Conservation (phyloP, 2,797 vertebrate genomes). For the Urophycis tenuis region DNA sequence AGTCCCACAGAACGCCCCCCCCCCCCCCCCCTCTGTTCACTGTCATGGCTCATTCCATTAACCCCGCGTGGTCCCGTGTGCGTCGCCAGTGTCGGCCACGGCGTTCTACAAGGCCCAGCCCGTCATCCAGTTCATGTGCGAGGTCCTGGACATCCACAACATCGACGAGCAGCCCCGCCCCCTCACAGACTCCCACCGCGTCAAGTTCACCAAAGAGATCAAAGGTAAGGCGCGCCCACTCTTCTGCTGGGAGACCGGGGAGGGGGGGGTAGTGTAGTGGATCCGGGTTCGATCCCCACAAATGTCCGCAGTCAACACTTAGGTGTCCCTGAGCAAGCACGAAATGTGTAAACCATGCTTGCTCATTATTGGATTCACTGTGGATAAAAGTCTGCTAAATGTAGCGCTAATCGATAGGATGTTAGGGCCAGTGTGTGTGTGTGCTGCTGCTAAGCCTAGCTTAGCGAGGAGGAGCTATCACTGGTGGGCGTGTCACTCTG, state of each 20-base stretch:
- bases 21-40: neutral
- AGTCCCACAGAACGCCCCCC: neutral
- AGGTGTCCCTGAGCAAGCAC: too few species aligned
- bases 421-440: neutral
- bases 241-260: too few species aligned
- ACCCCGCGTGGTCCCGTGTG: neutral
- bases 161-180: slow-evolving; percentile 96
- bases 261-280: too few species aligned
- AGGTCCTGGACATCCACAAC: slow-evolving; percentile 98
- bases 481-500: neutral
- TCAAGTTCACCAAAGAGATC: slow-evolving; percentile 99
- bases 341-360: neutral
- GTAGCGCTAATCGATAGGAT: neutral
- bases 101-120: slow-evolving; percentile 99
- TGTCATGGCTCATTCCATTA: neutral
- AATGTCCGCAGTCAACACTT: neutral
- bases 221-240: slow-evolving; percentile 74
- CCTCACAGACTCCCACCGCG: slow-evolving; percentile 95
- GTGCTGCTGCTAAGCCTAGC: too few species aligned
- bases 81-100: slow-evolving; percentile 87
- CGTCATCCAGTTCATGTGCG: slow-evolving; percentile 99
- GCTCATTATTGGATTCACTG: neutral
- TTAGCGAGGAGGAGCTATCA: too few species aligned
- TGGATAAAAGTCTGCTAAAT: neutral
- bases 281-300: too few species aligned